Percentiles rank a stretch among this genome's conserved stretches.
Conservation (phyloP, 2,888 invertebrate species). For the Cephus pygmeus region DNA sequence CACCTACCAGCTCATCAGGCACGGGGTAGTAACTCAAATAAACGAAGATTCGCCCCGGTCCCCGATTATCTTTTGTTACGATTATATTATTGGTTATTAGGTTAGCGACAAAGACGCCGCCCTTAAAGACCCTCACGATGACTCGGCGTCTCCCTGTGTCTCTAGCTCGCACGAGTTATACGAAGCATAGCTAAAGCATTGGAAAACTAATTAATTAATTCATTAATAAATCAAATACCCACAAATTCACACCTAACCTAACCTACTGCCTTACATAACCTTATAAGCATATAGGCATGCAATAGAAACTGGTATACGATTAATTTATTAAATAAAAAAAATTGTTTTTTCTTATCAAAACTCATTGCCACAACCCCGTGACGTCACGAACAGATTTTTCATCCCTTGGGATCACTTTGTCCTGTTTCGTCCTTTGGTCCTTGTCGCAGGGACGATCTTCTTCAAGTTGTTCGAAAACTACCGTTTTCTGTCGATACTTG, state of each 20-base stretch:
- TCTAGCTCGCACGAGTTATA: neutral
- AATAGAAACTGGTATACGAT: too few relatives aligned
- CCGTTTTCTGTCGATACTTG: slow-evolving; percentile 23
- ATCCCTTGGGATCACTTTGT: neutral
- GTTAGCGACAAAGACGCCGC: slow-evolving; percentile 24
- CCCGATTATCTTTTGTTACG: slow-evolving; percentile 35
- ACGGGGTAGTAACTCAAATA: slow-evolving; percentile 14
- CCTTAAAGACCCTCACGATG: neutral
- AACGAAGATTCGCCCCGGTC: slow-evolving; percentile 34
- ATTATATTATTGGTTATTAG: slow-evolving; percentile 36
- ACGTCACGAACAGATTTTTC: neutral
- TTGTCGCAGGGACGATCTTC: neutral
- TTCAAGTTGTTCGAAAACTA: slow-evolving; percentile 6
- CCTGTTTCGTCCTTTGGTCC: neutral
- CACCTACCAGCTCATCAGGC: neutral
- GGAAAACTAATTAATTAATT: neutral
- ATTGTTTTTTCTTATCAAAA: neutral
- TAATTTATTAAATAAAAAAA: too few relatives aligned
- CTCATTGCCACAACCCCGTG: neutral
- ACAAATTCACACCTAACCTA: neutral
- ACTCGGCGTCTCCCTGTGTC: neutral
- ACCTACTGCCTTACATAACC: neutral
- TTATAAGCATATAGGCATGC: neutral
- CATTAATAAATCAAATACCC: neutral
- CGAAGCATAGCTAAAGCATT: neutral